These are phyloP conservation scores for Chymomyza procnemis DNA, from an alignment of 2,888 invertebrate genomes.

Conservation along the genomic window DNA sequence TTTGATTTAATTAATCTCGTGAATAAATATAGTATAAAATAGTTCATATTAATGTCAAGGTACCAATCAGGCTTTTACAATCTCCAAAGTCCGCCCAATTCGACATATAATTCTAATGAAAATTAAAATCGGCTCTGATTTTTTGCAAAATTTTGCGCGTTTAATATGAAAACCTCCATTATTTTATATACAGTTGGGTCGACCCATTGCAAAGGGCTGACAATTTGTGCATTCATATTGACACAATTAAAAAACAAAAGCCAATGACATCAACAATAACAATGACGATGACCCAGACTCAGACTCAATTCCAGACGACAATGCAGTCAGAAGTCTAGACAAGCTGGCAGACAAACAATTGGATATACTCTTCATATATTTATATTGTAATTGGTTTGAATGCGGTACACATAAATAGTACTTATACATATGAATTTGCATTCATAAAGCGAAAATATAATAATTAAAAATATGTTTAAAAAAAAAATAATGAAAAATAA, in stretches of 20 bases:
- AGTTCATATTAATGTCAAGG: too few relatives aligned
- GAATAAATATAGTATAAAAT: too few relatives aligned
- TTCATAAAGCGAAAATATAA: neutral
- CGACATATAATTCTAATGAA: too few relatives aligned
- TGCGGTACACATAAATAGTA: neutral
- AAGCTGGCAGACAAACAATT: neutral
- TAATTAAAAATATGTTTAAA: neutral
- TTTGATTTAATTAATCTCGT: too few relatives aligned
- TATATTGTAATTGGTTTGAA: neutral
- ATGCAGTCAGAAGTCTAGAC: neutral
- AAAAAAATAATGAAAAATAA: neutral
- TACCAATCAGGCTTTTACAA: too few relatives aligned
- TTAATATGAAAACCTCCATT: neutral
- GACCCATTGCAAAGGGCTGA: too few relatives aligned
- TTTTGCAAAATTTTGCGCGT: too few relatives aligned
- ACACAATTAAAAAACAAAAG: neutral
- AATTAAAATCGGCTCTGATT: too few relatives aligned
- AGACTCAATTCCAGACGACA: neutral
- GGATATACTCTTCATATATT: neutral
- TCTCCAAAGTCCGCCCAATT: too few relatives aligned
- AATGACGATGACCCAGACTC: neutral
- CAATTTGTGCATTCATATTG: neutral
- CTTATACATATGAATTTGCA: neutral
- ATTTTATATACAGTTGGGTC: too few relatives aligned
- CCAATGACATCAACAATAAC: neutral